Evolutionary conservation across 1,140 invertebrate species (phyloP).

Genomic region (Pogonomyrmex barbatus): DNA sequence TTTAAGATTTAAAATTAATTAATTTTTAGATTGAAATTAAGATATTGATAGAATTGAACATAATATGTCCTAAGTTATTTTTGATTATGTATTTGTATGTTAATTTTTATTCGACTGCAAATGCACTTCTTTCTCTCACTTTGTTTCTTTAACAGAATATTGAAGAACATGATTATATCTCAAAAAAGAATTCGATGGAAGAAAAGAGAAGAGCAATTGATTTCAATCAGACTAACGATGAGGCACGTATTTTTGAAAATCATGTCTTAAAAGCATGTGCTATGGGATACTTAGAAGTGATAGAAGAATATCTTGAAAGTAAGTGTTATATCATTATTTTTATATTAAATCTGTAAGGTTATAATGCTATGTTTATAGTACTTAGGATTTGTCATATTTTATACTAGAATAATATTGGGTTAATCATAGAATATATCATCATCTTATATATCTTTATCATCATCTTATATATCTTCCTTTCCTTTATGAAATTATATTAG

Average conservation of each 20-base stretch:
- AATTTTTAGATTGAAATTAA: too few species aligned
- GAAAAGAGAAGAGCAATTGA: neutral
- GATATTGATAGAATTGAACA: too few species aligned
- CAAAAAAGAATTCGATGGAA: neutral
- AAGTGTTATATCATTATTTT: slow-evolving; percentile 44
- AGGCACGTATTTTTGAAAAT: slow-evolving; percentile 10
- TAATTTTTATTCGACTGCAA: too few species aligned
- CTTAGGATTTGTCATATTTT: too few species aligned
- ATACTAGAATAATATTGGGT: too few species aligned
- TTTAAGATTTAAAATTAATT: too few species aligned
- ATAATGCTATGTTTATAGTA: too few species aligned
- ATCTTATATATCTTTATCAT: too few species aligned
- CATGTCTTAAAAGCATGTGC: slow-evolving; percentile 76
- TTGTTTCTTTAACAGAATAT: neutral
- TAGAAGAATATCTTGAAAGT: slow-evolving; percentile 77
- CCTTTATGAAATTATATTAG: neutral
- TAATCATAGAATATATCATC: too few species aligned
- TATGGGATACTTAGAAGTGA: slow-evolving; percentile 63
- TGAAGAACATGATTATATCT: neutral
- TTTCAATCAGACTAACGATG: neutral
- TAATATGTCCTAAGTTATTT: too few species aligned
- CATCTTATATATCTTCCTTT: neutral
- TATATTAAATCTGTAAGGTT: neutral
- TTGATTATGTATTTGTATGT: too few species aligned
- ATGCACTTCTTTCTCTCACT: neutral